Base-by-base conservation (phyloP, 2,888 invertebrate genomes). In the Chymomyza fuscimana region DNA sequence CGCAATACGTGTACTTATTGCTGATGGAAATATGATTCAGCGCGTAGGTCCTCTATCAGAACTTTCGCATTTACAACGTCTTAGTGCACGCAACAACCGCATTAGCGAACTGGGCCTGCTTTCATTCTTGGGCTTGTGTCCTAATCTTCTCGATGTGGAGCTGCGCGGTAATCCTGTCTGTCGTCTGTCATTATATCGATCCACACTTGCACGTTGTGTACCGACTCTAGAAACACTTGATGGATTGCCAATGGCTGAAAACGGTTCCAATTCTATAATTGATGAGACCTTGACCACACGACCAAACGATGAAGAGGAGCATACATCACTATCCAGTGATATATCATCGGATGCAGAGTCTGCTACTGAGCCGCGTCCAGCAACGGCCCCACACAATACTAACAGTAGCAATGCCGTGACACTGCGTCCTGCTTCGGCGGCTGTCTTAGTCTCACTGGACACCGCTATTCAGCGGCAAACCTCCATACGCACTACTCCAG, bases 21-120 rank as follows among this genome's bases (percentile, higher is more conserved):
- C 95, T 0, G 92, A 94, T 58, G 93, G 93, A 61, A 96, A 96
- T 89, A 92, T 92, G 65, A 93, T 96, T 10, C 93, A 92, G 65
- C 94, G 95, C 70, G 91, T 95, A 59, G 93, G 94, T 56, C 94
- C 94, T 0, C 92, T 95, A 70, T 93, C 94, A 0, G 94, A 94
- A 22, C 90, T 95, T 29, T 74, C 90, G 0, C 77, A 92, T 50
- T 86, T 94, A 6, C 90, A 90, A 73, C 89, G 91, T 15, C 79
- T 94, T 1, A 93, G 93, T 87, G 85, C 89, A 1, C 89, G 87
- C n/a, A 80, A 90, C 59, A 92, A 92, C 79, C 89, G 89, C 51
- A 90, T 92, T 32, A 88, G 88, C 63, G 90, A 91, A 40, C 77
- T 92, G 72, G 89, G 88, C 12, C 72, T 88, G 16, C 82, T 92